phyloP scores from a whole-genome alignment of 2,797 vertebrate genomes.

The Tamandua tetradactyla region DNA sequence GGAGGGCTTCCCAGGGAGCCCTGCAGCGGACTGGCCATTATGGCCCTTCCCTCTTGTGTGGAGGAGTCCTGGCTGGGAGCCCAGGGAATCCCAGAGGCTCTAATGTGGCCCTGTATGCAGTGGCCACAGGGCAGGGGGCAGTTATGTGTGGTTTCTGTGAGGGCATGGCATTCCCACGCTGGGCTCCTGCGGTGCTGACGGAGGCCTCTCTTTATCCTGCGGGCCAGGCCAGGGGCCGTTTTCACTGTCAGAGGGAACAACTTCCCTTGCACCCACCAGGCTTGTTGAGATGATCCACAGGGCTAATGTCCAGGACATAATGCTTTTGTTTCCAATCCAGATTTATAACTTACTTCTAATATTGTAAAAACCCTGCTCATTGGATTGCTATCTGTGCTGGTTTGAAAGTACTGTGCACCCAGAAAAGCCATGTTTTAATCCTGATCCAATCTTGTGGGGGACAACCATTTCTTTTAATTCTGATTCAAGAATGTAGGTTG shows the following conservation, averaged over 20 bases:
- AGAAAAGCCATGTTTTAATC: too few species aligned
- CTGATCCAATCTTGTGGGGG: too few species aligned
- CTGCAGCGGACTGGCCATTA: neutral
- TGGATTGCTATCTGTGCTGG: neutral
- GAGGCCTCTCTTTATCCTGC: neutral
- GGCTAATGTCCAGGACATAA: neutral
- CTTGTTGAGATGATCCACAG: neutral
- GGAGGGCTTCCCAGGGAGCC: neutral
- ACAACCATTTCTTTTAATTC: too few species aligned
- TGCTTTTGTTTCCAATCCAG: neutral
- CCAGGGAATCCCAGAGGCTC: too few species aligned
- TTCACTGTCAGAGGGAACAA: neutral
- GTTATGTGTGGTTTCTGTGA: neutral
- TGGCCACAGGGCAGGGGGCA: neutral
- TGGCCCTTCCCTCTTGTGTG: neutral
- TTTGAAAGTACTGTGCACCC: too few species aligned
- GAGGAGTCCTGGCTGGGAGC: neutral
- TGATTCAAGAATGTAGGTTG: too few species aligned
- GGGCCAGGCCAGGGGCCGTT: neutral
- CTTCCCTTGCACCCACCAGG: rapidly evolving
- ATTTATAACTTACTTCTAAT: neutral
- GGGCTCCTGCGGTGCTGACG: neutral
- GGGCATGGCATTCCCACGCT: rapidly evolving
- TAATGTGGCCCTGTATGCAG: neutral
- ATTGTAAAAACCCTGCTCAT: neutral